Evolutionary conservation across 2,797 vertebrate species (phyloP).

Genomic region (Eulemur mongoz): DNA sequence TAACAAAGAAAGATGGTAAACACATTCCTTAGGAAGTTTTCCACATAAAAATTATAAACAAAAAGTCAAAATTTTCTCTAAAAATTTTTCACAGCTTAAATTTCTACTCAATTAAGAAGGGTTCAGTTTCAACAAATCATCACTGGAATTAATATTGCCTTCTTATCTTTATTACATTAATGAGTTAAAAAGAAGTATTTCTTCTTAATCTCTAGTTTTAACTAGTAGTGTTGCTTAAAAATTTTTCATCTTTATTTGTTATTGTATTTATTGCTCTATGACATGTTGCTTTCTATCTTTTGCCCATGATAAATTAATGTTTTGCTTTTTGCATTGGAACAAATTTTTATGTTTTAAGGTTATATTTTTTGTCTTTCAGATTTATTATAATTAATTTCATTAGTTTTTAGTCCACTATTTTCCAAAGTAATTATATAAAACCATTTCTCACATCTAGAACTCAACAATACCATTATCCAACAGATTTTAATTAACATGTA

Average conservation of each 20-base stretch:
- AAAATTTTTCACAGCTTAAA: background rate
- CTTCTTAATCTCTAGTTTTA: background rate
- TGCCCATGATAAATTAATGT: background rate
- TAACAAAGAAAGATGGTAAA: background rate
- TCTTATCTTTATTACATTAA: background rate
- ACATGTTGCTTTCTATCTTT: background rate
- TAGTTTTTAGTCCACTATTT: background rate
- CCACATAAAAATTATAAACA: background rate
- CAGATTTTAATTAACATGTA: background rate
- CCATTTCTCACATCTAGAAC: background rate
- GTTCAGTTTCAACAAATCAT: background rate
- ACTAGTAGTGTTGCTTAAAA: background rate
- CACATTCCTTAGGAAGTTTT: background rate
- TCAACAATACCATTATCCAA: background rate
- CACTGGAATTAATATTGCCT: background rate
- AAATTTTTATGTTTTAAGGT: background rate
- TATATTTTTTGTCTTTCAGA: background rate
- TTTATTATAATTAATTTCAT: background rate
- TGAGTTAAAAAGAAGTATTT: background rate
- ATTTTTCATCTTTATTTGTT: background rate
- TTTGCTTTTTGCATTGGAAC: background rate
- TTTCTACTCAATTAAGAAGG: background rate
- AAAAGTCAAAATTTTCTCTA: background rate
- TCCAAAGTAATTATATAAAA: background rate
- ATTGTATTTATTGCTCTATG: background rate